Evolutionary conservation across 2,797 vertebrate genomes (phyloP), one percentile per base, ranked within the genome.

Genomic region (Loriculus beryllinus): DNA sequence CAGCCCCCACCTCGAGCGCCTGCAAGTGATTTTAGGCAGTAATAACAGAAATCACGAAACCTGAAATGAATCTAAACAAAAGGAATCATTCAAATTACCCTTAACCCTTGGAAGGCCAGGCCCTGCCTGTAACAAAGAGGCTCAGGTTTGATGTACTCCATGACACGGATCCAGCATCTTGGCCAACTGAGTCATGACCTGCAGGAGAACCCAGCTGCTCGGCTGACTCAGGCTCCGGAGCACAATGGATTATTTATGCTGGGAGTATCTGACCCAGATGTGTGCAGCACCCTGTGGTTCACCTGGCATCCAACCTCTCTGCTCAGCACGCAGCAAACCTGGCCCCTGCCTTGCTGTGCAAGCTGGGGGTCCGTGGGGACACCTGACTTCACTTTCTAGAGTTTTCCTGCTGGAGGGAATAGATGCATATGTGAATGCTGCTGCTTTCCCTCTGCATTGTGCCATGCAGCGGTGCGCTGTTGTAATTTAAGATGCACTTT

Each of bases 21-120:
- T 98, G 97, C 92, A 87, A 97, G 95, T 97, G 96, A 97, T 97
- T 97, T 97, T n/a, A 57, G 86, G 89, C 93, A 96, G 96, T 90
- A 97, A 96, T 97, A 97, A 97, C 93, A 96, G 93, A 95, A 96
- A 97, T 97, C 97, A 97, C 96, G 93, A 97, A 97, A 95, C 92
- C 96, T 86, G 92, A 96, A 96, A 95, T 96, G 96, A 97, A 95
- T 95, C 96, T 97, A 97, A 97, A 96, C 97, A 97, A 96, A 93
- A 94, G 92, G 93, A 96, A 92, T 92, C 67, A 88, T 86, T 96
- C 88, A 77, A 92, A 94, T 96, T 89, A 59, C 82, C 77, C 82
- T 95, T 96, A 95, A 95, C 93, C 81, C 89, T 0, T 95, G 42
- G 75, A 45, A 59, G 67, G 23, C 89, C 80, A 33, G 79, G 64